phyloP scores from a whole-genome alignment of 1,140 invertebrate species.

The Coptotermes formosanus region DNA sequence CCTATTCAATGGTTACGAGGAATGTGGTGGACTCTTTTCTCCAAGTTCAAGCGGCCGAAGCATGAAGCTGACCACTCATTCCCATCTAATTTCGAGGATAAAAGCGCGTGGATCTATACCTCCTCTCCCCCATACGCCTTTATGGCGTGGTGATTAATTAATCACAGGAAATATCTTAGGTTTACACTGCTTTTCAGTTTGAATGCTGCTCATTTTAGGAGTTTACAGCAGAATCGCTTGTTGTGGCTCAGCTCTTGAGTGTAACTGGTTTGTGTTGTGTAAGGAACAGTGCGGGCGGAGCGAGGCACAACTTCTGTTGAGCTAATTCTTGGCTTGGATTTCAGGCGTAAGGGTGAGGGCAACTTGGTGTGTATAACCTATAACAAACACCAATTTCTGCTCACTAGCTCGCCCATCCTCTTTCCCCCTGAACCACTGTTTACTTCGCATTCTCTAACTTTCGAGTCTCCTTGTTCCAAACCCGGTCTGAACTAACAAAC shows the following conservation, averaged over 20 bases:
- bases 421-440: not conserved
- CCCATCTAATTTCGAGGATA: too few species aligned
- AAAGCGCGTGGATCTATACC: too few species aligned
- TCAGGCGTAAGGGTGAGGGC: not conserved
- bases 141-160: too few species aligned
- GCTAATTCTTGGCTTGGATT: slow-evolving; percentile 18
- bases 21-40: too few species aligned
- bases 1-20: too few species aligned
- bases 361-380: slow-evolving; percentile 15
- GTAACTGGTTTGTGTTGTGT: not conserved
- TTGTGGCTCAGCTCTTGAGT: not conserved
- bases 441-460: slow-evolving; percentile 8
- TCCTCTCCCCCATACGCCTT: too few species aligned
- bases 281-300: not conserved
- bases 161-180: too few species aligned
- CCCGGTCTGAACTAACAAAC: slow-evolving; percentile 2
- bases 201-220: not conserved
- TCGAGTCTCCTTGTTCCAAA: not conserved
- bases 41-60: too few species aligned
- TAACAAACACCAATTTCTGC: slow-evolving; percentile 16
- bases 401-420: not conserved
- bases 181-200: too few species aligned
- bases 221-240: not conserved
- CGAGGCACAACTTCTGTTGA: not conserved
- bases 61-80: too few species aligned